Evolutionary conservation across 2,113 vertebrate genomes (phyloP), one percentile per base, ranked within the genome.

Genomic region (Fulmarus glacialis): DNA sequence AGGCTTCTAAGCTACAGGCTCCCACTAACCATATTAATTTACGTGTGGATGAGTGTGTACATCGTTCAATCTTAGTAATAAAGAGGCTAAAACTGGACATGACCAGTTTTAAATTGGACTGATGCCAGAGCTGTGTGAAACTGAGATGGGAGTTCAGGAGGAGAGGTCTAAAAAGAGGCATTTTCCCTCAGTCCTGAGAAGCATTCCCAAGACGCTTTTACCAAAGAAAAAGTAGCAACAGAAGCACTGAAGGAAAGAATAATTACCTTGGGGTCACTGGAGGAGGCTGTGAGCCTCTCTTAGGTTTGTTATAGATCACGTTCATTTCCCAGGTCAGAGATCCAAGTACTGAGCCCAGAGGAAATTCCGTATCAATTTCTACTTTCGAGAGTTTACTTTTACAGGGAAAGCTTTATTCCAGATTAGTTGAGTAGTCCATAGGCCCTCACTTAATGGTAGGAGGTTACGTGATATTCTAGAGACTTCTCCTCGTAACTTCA

Each of bases 301-400:
- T 95, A 91, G 32, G 45, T 92, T 89, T 91, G 42, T 75, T 92
- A 81, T 7, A 89, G 56, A 82, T 55, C 87, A 66, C 70, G 90
- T 94, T 95, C 13, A 82, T 91, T 97, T 96, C 70, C 70, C 77
- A 91, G 66, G 27, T 89, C 80, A 85, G 94, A 91, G 86, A 92
- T 43, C 56, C 26, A 30, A 87, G 40, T 74, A 70, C 52, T 42
- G 45, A 91, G 73, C 66, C 84, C 89, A 96, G 58, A 96, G 95
- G 93, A 96, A 96, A 96, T 95, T 90, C 81, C 62, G 4, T 82
- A 91, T 93, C 1, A 75, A 89, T 96, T 95, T 95, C 86, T 78
- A 45, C 93, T 95, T 96, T 70, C n/a, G 91, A 91, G 83, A 93
- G 53, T 91, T 92, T 68, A 94, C n/a, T 96, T 89, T 90, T 87